Conservation (phyloP, 1,140 invertebrate species). For the Drosophila pectinifera region DNA sequence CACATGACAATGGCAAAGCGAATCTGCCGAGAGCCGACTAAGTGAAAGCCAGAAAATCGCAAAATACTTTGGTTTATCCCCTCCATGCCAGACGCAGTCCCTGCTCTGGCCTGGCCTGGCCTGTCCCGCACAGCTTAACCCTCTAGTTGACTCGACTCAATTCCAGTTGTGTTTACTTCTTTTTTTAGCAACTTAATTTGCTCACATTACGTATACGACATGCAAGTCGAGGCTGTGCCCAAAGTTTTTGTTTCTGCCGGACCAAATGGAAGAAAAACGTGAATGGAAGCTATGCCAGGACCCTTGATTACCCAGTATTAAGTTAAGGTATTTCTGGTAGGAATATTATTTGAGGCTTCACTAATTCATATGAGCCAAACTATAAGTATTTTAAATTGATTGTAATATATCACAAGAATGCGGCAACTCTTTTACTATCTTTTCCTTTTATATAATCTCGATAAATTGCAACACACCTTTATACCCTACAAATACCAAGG, state of each 20-base stretch:
- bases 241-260: conserved; percentile 17
- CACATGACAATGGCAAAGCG: conserved; percentile 45
- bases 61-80: conserved; percentile 53
- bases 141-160: conserved; percentile 38
- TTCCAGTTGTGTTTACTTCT: conserved; percentile 34
- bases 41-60: conserved; percentile 25
- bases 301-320: not conserved
- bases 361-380: not conserved
- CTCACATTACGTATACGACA: conserved; percentile 65
- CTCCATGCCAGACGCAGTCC: conserved; percentile 5
- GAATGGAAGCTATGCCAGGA: not conserved
- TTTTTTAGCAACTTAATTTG: conserved; percentile 54
- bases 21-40: conserved; percentile 4
- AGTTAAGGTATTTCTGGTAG: too few relatives aligned
- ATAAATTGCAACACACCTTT: not conserved
- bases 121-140: conserved; percentile 31
- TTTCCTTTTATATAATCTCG: too few relatives aligned
- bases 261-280: not conserved
- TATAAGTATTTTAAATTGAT: not conserved
- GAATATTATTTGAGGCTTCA: not conserved
- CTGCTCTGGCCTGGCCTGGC: not conserved
- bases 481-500: not conserved
- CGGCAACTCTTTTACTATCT: too few relatives aligned
- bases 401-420: too few relatives aligned
- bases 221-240: conserved; percentile 35